Conservation (phyloP, 2,797 vertebrate genomes). For the Heliangelus exortis region DNA sequence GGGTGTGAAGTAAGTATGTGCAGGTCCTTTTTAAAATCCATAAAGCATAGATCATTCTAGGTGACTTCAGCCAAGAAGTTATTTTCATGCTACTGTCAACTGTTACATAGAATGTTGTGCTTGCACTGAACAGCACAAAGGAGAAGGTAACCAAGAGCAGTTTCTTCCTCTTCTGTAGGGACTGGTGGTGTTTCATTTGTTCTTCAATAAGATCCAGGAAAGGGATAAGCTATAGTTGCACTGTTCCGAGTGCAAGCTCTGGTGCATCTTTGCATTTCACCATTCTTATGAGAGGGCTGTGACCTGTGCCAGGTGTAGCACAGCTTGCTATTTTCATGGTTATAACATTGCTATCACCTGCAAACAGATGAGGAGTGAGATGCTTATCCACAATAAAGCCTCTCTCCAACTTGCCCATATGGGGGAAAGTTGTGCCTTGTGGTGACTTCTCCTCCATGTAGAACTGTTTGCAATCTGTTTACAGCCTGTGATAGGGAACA, state of each 20-base stretch:
- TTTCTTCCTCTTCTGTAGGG: background rate
- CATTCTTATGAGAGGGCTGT: background rate
- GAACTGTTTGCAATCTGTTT: background rate
- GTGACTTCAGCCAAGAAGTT: background rate
- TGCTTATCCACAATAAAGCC: background rate
- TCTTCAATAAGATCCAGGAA: background rate
- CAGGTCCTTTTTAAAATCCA: background rate
- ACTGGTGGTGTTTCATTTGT: background rate
- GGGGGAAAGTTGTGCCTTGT: fast-evolving
- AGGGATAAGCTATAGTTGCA: background rate
- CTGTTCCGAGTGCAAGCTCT: background rate
- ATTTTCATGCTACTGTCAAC: background rate
- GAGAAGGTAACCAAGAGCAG: background rate
- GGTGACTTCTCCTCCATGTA: background rate
- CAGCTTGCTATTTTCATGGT: background rate
- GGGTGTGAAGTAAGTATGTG: background rate
- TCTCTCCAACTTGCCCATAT: background rate
- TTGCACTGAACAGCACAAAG: background rate
- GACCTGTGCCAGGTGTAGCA: background rate
- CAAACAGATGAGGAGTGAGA: background rate
- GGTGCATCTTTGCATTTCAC: background rate
- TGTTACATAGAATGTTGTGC: background rate
- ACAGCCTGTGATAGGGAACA: background rate
- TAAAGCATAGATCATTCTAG: background rate
- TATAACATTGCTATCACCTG: background rate